Evolutionary conservation across 1,140 invertebrate genomes (phyloP).

Genomic region (Patella vulgata): DNA sequence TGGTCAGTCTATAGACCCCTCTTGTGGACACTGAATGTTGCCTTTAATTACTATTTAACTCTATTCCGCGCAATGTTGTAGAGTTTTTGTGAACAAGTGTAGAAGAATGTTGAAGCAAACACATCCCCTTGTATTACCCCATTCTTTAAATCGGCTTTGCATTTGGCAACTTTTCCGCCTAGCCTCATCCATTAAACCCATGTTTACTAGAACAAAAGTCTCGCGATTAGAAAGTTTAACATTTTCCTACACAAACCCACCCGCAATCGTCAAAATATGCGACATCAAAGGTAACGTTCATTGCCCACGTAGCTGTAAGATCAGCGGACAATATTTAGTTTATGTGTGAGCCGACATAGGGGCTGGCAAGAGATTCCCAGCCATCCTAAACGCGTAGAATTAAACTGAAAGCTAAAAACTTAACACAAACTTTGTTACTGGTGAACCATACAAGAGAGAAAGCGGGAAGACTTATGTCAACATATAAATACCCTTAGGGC

Average conservation of each 20-base stretch:
- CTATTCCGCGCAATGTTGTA: too few species aligned
- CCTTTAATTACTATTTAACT: too few species aligned
- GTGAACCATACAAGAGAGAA: not conserved
- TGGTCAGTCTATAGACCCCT: too few species aligned
- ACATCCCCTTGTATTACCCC: not conserved
- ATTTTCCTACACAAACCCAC: slow-evolving; percentile 18
- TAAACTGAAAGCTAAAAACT: slow-evolving; percentile 16
- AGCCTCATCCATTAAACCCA: not conserved
- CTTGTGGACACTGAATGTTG: too few species aligned
- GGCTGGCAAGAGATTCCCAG: slow-evolving; percentile 13
- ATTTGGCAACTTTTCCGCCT: slow-evolving; percentile 10
- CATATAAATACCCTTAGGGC: not conserved
- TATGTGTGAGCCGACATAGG: slow-evolving; percentile 4
- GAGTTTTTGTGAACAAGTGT: too few species aligned
- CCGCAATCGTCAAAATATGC: not conserved
- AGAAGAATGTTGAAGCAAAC: not conserved
- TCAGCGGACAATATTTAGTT: slow-evolving; percentile 12
- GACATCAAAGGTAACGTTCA: slow-evolving; percentile 5
- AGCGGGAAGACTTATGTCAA: not conserved
- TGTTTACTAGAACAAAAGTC: slow-evolving; percentile 21
- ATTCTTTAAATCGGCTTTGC: not conserved
- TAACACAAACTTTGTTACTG: slow-evolving; percentile 1
- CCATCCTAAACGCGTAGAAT: slow-evolving; percentile 7
- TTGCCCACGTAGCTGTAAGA: slow-evolving; percentile 1
- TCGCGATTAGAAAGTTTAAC: slow-evolving; percentile 14